Evolutionary conservation across 2,888 invertebrate species (phyloP).

Genomic region (Lordiphosa fenestrarum): DNA sequence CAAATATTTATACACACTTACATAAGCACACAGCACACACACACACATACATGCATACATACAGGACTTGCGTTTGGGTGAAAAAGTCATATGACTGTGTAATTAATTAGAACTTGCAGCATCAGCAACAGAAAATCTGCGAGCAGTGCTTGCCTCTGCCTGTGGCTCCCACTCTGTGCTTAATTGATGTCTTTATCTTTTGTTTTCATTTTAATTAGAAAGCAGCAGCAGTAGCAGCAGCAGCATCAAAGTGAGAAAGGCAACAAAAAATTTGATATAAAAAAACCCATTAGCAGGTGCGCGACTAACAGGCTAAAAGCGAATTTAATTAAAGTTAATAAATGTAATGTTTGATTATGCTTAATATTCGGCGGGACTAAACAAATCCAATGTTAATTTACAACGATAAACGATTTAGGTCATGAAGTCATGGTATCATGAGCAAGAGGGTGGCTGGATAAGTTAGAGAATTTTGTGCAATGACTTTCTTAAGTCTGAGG

Average conservation of each 20-base stretch:
- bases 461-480: no score
- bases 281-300: slow-evolving; percentile 26
- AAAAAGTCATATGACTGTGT: slow-evolving; percentile 33
- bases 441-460: no score
- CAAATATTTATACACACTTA: slow-evolving; percentile 12
- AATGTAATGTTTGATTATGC: slow-evolving; percentile 1
- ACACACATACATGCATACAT: neutral
- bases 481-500: no score
- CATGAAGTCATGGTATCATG: slow-evolving; percentile 5
- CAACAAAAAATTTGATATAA: no score
- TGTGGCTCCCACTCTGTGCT: slow-evolving; percentile 6
- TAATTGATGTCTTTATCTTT: slow-evolving; percentile 53
- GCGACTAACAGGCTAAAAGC: slow-evolving; percentile 12
- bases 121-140: slow-evolving; percentile 39
- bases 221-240: slow-evolving; percentile 10
- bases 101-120: slow-evolving; percentile 61
- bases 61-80: neutral
- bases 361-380: slow-evolving; percentile 19
- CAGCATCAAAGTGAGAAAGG: no score
- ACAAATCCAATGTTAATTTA: slow-evolving; percentile 26
- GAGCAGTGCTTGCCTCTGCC: slow-evolving; percentile 8
- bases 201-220: slow-evolving; percentile 44
- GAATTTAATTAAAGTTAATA: slow-evolving; percentile 22
- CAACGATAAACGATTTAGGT: slow-evolving; percentile 11
- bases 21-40: neutral